Base-by-base conservation (phyloP, 92 coral and sea anemone species). In the Actinostola sp. region DNA sequence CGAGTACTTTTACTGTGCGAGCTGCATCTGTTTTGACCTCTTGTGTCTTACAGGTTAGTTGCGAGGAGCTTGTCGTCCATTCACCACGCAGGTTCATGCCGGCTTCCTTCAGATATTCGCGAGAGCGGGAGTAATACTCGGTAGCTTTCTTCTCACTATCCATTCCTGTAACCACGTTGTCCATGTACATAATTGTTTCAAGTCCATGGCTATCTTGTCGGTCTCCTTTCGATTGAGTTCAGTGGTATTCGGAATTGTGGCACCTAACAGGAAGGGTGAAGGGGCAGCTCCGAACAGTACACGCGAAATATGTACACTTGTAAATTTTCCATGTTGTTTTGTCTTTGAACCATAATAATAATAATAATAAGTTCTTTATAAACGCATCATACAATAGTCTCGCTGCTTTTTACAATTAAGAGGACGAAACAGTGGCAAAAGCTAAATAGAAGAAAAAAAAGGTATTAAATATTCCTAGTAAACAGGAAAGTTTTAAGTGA, bases 71-170 rank as follows among this genome's bases (percentile, higher is more conserved):
- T 4, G 66, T 50, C n/a, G n/a, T n/a, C n/a, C n/a, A 46, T 44
- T 67, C 85, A 80, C 57, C 72, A 30, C 86, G 50, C 16, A 81
- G 66, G 44, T 59, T 72, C 78, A 72, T 72, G 58, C 78, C 68
- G 16, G 78, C 78, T 72, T 61, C 15, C 5, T 35, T 41, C n/a
- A 60, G 60, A 26, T 54, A 51, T 51, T 34, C 45, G 33, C 68
- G 58, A 13, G 78, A 72, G 53, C 57, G 69, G 28, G 24, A 23
- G 58, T 72, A 72, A 51, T 72, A 72, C 29, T 57, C 68, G 16
- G 35, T 39, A 35, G 78, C 78, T 38, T 59, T 57, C 52, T 10
- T 26, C 58, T 58, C 66, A 39, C 67, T 39, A 26, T 0, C 58
- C 16, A 46, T 62, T 23, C 67, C 56, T 20, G 67, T 58, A 27